phyloP scores from a whole-genome alignment of 2,888 invertebrate genomes.

The Heliconius ethilla region DNA sequence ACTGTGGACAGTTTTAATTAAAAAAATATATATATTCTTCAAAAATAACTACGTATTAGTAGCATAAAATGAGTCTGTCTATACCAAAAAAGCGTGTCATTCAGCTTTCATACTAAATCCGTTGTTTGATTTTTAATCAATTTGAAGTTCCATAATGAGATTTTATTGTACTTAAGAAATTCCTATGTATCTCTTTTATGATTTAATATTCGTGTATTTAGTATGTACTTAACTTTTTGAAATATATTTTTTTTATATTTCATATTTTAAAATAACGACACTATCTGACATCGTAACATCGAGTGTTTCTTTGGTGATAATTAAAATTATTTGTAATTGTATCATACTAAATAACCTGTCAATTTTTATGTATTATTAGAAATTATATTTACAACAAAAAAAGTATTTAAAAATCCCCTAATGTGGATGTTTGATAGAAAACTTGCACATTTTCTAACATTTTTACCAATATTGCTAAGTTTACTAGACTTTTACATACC shows the following conservation, averaged over 20 bases:
- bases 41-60: conserved; percentile 5
- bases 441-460: conserved; percentile 3
- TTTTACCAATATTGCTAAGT: conserved; percentile 16
- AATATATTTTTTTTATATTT: conserved; percentile 1
- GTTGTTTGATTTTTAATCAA: not conserved
- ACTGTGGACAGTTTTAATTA: conserved; percentile 28
- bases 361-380: conserved; percentile 5
- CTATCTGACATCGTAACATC: not conserved
- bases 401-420: not conserved
- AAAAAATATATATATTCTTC: not conserved
- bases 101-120: conserved; percentile 25
- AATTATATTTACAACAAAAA: conserved; percentile 18
- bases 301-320: not conserved
- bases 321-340: not conserved
- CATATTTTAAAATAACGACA: not conserved
- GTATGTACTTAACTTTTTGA: conserved; percentile 28
- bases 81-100: conserved; percentile 39
- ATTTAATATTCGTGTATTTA: conserved; percentile 18
- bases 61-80: conserved; percentile 34
- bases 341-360: not conserved
- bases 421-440: not conserved
- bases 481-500: conserved; percentile 14
- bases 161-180: conserved; percentile 25
- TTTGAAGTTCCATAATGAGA: not conserved
- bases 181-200: conserved; percentile 21